A percentile compares a stretch with the other conserved stretches of the same genome.
These are phyloP conservation scores for Nymphalis polychloros DNA, from an alignment of 2,888 invertebrate genomes.

Conservation along the genomic window DNA sequence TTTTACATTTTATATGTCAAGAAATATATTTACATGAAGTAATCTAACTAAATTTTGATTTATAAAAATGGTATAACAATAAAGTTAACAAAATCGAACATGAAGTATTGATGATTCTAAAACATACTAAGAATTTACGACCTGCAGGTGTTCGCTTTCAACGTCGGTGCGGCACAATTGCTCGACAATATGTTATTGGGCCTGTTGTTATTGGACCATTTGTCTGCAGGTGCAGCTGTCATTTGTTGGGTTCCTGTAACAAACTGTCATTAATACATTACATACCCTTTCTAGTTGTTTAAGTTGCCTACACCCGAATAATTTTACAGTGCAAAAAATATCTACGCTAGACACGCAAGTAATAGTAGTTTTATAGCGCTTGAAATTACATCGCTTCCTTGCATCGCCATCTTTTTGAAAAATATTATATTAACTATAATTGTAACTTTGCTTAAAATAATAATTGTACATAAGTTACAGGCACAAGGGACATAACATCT, in stretches of 20 bases:
- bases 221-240: conserved; percentile 8
- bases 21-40: too few species aligned
- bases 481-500: too few species aligned
- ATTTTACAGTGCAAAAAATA: not conserved
- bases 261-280: conserved; percentile 1
- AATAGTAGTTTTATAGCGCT: too few species aligned
- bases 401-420: too few species aligned
- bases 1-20: too few species aligned
- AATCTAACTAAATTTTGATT: not conserved
- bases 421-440: too few species aligned
- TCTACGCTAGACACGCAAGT: too few species aligned
- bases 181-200: conserved; percentile 7
- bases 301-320: not conserved
- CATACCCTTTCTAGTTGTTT: not conserved
- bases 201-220: conserved; percentile 9
- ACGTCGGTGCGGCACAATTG: conserved; percentile 1
- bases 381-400: too few species aligned
- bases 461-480: too few species aligned
- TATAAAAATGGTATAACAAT: not conserved
- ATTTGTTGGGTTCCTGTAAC: conserved; percentile 5
- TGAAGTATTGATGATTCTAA: not conserved
- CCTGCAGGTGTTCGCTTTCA: conserved; percentile 3
- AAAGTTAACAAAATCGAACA: not conserved
- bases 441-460: too few species aligned
- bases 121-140: conserved; percentile 4